Evolutionary conservation across 1,140 invertebrate species (phyloP).

Genomic region (Drosophila sulfurigaster): DNA sequence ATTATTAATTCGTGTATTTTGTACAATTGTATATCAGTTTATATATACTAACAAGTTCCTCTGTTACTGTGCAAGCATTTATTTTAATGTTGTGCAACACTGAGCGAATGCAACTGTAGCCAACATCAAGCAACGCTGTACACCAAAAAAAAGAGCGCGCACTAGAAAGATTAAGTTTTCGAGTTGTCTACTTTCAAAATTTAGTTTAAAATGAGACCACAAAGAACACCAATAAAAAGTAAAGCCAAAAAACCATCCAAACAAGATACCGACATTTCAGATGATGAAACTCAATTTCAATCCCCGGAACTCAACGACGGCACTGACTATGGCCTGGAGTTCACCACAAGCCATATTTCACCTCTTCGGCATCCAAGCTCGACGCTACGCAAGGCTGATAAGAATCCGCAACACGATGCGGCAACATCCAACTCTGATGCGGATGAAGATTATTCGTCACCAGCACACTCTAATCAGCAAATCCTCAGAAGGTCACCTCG

Average conservation of each 20-base stretch:
- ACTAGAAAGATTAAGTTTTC: neutral
- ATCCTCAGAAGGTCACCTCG: neutral
- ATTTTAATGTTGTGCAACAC: no score
- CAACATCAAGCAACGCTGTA: neutral
- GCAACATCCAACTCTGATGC: constrained; percentile 17
- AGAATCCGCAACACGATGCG: neutral
- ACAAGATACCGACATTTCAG: neutral
- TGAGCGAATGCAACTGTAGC: no score
- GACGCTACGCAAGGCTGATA: constrained; percentile 38
- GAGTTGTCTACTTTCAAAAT: neutral
- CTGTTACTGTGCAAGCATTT: no score
- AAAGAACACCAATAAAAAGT: neutral
- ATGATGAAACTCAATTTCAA: constrained; percentile 35
- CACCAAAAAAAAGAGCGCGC: constrained; percentile 13
- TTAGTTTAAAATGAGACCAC: neutral
- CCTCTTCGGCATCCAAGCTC: constrained; percentile 26
- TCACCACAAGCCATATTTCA: constrained; percentile 54
- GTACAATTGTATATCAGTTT: no score
- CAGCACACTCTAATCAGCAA: neutral
- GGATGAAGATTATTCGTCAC: neutral
- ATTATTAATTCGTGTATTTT: no score
- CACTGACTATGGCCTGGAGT: constrained; percentile 71
- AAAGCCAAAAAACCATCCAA: neutral
- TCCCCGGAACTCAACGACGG: constrained; percentile 36
- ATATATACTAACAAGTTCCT: no score